phyloP scores from a whole-genome alignment of 2,888 invertebrate species.

The Hetaerina titia region DNA sequence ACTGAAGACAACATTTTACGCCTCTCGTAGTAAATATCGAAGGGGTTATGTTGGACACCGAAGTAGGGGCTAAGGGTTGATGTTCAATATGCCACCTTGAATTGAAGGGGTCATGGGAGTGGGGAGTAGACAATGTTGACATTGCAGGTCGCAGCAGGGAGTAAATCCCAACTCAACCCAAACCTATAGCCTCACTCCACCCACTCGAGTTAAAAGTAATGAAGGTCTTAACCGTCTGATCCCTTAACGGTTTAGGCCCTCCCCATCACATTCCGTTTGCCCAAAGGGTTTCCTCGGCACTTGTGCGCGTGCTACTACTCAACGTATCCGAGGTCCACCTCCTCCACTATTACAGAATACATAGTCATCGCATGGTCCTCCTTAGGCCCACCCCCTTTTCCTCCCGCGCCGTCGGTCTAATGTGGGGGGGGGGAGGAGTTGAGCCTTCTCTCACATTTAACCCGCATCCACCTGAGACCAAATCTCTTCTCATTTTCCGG shows the following conservation, averaged over 20 bases:
- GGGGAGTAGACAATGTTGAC: no score
- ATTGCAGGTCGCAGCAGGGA: no score
- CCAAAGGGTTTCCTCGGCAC: not conserved
- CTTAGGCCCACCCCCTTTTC: not conserved
- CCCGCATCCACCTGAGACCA: conserved; percentile 19
- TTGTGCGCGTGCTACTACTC: not conserved
- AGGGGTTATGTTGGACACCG: no score
- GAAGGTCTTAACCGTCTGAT: not conserved
- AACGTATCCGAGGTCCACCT: no score
- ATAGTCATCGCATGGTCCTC: not conserved
- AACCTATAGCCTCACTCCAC: not conserved
- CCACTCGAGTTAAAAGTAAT: not conserved
- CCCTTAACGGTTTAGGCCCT: not conserved
- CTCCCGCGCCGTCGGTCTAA: not conserved
- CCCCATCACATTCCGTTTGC: not conserved
- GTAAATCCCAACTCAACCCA: no score
- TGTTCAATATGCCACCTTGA: no score
- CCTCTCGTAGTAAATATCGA: no score
- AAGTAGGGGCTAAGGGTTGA: no score
- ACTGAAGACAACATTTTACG: no score
- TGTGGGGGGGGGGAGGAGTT: not conserved
- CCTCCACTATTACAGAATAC: not conserved
- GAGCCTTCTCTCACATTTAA: not conserved
- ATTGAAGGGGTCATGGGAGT: no score
- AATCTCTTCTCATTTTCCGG: not conserved